phyloP scores from a whole-genome alignment of 2,888 invertebrate genomes.

The Rhagonycha fulva region DNA sequence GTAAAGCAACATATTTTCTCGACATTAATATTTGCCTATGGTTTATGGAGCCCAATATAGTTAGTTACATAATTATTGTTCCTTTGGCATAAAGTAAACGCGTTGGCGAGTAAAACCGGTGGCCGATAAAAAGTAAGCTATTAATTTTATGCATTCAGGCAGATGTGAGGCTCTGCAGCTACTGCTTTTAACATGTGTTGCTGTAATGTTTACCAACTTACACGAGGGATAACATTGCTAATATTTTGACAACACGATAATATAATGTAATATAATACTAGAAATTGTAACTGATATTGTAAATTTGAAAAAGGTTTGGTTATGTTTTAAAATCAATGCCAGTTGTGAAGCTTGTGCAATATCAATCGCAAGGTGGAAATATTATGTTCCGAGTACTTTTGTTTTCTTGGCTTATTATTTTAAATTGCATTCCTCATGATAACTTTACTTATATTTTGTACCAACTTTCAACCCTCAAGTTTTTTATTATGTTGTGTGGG shows the following conservation, averaged over 20 bases:
- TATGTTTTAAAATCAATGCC: no score
- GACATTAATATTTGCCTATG: background rate
- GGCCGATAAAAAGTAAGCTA: slow-evolving; percentile 18
- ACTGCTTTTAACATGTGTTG: slow-evolving; percentile 14
- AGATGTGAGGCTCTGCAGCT: slow-evolving; percentile 7
- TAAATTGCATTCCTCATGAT: no score
- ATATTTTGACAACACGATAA: background rate
- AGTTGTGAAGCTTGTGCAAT: no score
- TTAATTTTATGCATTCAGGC: slow-evolving; percentile 13
- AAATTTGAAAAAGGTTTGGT: background rate
- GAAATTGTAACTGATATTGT: background rate
- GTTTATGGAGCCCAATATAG: no score
- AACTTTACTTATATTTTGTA: no score
- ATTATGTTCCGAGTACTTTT: no score
- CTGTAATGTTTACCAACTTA: background rate
- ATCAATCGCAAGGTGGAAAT: no score
- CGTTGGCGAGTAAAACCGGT: slow-evolving; percentile 15
- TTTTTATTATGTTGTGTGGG: no score
- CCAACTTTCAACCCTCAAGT: no score
- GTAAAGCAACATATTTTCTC: background rate
- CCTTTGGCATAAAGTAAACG: background rate
- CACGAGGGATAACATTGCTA: background rate
- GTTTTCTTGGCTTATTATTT: no score
- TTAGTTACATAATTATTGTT: background rate
- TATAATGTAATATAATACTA: background rate